Percentiles rank a stretch among this genome's conserved stretches.
phyloP scores from a whole-genome alignment of 2,888 invertebrate genomes.

The Iphiclides podalirius region DNA sequence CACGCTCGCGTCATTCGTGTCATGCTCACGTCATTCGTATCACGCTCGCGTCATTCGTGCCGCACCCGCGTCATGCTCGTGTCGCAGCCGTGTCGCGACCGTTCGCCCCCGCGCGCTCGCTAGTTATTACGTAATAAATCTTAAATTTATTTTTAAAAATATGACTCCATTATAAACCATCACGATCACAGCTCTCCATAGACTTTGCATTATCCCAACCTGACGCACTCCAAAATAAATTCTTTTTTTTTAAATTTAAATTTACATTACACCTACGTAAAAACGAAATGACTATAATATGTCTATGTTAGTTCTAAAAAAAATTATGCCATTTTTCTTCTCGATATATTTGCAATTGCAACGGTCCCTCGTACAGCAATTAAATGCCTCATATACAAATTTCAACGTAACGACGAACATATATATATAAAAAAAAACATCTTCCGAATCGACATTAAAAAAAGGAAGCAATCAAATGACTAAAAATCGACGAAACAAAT shows the following conservation, averaged over 20 bases:
- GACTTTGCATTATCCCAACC: constrained; percentile 75
- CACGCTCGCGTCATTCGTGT: background rate
- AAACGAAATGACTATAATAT: constrained; percentile 78
- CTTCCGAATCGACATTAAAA: constrained; percentile 42
- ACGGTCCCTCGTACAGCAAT: constrained; percentile 79
- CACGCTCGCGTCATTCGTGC: background rate
- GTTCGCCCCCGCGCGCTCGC: constrained; percentile 1
- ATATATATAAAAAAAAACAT: constrained; percentile 33
- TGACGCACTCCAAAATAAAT: constrained; percentile 76
- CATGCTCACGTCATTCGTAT: too few relatives aligned
- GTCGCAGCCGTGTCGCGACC: background rate
- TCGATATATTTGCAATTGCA: constrained; percentile 80
- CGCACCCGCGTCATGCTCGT: background rate
- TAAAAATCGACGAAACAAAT: constrained; percentile 57
- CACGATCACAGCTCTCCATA: constrained; percentile 79
- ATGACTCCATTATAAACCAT: constrained; percentile 77
- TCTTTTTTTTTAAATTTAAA: constrained; percentile 49
- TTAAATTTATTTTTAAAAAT: constrained; percentile 75
- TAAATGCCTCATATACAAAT: constrained; percentile 76
- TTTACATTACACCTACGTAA: constrained; percentile 71
- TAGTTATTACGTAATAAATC: constrained; percentile 70
- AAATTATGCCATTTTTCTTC: constrained; percentile 69
- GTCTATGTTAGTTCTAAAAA: constrained; percentile 77
- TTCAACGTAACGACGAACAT: constrained; percentile 68
- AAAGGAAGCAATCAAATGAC: constrained; percentile 65